These are phyloP conservation scores for Melieria crassipennis DNA, from an alignment of 2,888 invertebrate species.

Conservation along the genomic window DNA sequence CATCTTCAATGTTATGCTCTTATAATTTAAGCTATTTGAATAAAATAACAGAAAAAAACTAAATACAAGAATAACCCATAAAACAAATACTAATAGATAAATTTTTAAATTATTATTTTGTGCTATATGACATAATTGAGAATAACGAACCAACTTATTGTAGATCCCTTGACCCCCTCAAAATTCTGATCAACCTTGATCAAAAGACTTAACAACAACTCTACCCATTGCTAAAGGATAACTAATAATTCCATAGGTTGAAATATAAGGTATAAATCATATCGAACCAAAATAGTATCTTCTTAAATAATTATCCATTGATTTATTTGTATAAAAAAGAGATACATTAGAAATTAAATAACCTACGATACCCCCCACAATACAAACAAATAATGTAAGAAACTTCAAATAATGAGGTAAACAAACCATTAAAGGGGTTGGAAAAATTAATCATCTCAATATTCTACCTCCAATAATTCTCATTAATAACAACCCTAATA, in stretches of 20 bases:
- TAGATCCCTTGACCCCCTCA: constrained; percentile 65
- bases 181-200: constrained; percentile 67
- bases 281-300: constrained; percentile 34
- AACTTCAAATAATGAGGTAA: constrained; percentile 68
- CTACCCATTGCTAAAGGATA: constrained; percentile 53
- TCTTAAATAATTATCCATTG: constrained; percentile 57
- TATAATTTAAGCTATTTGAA: constrained; percentile 64
- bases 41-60: constrained; percentile 59
- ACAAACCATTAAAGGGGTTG: constrained; percentile 68
- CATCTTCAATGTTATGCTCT: constrained; percentile 68
- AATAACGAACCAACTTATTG: constrained; percentile 63
- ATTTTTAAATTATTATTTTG: constrained; percentile 67
- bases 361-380: constrained; percentile 65
- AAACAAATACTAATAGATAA: constrained; percentile 67
- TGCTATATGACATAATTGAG: constrained; percentile 62
- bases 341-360: constrained; percentile 66
- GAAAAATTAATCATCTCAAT: constrained; percentile 70
- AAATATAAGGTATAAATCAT: constrained; percentile 38
- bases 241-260: constrained; percentile 36
- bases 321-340: constrained; percentile 65
- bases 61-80: constrained; percentile 54
- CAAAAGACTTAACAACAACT: constrained; percentile 64
- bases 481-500: constrained; percentile 54
- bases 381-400: constrained; percentile 68
- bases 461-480: constrained; percentile 68